Evolutionary conservation across 2,888 invertebrate species (phyloP), one percentile per base, ranked within the genome.

Genomic region (Habroteleia sp.): DNA sequence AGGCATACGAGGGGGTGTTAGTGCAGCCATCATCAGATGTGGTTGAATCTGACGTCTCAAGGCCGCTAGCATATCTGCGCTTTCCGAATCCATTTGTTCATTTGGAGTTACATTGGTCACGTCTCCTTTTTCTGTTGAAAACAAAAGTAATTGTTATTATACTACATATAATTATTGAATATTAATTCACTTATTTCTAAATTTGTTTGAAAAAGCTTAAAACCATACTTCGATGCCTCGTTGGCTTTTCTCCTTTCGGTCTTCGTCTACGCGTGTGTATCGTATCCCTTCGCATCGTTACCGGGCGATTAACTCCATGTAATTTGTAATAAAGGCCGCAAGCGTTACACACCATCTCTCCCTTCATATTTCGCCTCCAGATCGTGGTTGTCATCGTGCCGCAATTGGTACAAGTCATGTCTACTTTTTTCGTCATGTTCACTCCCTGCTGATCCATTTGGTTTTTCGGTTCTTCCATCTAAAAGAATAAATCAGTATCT

Each of bases 281-380:
- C 35, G 97, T 97, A 89, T 98, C 98, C 83, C 98, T 94, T 82
- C 97, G 92, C 97, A 98, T 98, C 66, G 97, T 96, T 81, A 96
- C 93, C 14, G 98, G 98, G 71, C 98, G 92, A 89, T 96, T 96
- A 54, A 97, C 94, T 77, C 96, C 96, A 89, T 99, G 99, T 80
- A 99, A 91, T 90, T 99, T 99, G 90, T 94, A 98, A 91, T 99
- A 99, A 27, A 99, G 92, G 0, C 98, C 99, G 89, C 99, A 99
- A 31, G 99, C 99, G 90, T 99, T 99, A 90, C 99, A 99, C 69
- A 99, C 99, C 92, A 99, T 98, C 91, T 99, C 98, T 1, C 98
- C 98, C 84, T 96, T 94, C 84, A 96, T 93, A 90, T 98, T 98
- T 81, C 99, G 92, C 83, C 99, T 91, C 99, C 99, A 99, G 77